phyloP scores from a whole-genome alignment of 2,888 invertebrate genomes.

The Tetrapedia diversipes region DNA sequence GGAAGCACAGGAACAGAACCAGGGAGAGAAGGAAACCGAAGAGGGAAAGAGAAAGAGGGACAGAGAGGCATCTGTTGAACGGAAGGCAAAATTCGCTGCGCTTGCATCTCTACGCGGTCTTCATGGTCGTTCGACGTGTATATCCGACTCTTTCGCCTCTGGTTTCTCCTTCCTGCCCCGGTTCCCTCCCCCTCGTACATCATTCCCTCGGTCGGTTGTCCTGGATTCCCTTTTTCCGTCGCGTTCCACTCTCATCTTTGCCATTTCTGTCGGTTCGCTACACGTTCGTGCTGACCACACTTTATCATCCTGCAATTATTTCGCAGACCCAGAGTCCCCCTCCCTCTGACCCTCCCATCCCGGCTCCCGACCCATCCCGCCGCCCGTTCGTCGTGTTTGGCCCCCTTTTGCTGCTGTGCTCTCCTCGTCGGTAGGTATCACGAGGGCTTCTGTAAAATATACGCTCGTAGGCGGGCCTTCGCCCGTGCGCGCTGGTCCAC shows the following conservation, averaged over 20 bases:
- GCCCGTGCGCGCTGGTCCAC: conserved; percentile 62
- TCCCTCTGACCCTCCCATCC: conserved; percentile 9
- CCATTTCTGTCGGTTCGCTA: conserved; percentile 50
- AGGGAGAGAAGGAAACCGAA: not conserved
- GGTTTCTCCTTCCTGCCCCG: conserved; percentile 32
- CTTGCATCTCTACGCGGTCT: conserved; percentile 57
- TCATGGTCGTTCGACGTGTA: conserved; percentile 65
- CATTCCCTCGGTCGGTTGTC: conserved; percentile 37
- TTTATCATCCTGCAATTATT: conserved; percentile 78
- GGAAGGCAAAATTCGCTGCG: conserved; percentile 18
- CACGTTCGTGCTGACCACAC: conserved; percentile 67
- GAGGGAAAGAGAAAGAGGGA: not conserved
- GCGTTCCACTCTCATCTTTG: conserved; percentile 49
- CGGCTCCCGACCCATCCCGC: conserved; percentile 22
- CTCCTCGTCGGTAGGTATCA: conserved; percentile 46
- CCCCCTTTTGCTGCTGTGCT: conserved; percentile 48
- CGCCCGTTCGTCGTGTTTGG: conserved; percentile 34
- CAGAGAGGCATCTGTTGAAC: conserved; percentile 1
- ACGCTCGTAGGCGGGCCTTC: conserved; percentile 73
- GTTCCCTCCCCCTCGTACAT: conserved; percentile 37
- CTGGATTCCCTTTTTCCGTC: conserved; percentile 38
- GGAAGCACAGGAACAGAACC: not conserved
- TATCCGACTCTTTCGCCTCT: conserved; percentile 42
- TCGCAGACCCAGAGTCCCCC: conserved; percentile 53
- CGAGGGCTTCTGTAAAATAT: conserved; percentile 72